Conservation (phyloP, 2,113 vertebrate species). For the Dromas ardeola region DNA sequence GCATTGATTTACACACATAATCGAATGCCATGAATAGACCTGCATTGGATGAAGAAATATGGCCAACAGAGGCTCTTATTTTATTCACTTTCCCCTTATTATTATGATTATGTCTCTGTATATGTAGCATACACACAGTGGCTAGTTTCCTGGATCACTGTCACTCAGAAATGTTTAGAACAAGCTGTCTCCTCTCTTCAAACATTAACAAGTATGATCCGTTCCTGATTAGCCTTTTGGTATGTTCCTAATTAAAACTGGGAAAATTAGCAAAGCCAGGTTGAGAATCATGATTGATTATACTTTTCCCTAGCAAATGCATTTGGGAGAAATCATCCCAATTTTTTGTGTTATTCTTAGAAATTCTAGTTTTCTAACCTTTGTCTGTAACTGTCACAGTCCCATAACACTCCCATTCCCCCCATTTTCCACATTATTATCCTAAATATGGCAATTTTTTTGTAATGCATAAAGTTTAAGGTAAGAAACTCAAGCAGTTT, state of each 20-base stretch:
- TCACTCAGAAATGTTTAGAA: neutral
- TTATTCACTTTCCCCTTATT: neutral
- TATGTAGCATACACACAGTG: neutral
- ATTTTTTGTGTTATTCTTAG: neutral
- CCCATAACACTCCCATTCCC: neutral
- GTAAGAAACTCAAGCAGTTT: neutral
- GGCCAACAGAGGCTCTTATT: neutral
- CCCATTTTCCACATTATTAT: neutral
- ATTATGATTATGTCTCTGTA: neutral
- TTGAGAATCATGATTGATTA: neutral
- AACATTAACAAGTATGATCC: neutral
- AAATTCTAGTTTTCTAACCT: neutral
- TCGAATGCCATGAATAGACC: neutral
- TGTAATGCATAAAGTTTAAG: neutral
- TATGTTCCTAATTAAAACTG: neutral
- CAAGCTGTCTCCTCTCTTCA: neutral
- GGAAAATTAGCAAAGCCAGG: neutral
- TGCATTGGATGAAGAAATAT: neutral
- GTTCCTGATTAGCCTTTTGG: neutral
- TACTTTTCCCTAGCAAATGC: neutral
- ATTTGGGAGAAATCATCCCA: neutral
- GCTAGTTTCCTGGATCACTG: neutral
- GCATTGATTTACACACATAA: neutral
- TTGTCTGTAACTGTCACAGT: neutral
- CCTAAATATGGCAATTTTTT: neutral